These are phyloP conservation scores for Paguma larvata DNA, from an alignment of 2,797 vertebrate species.

Conservation along the genomic window DNA sequence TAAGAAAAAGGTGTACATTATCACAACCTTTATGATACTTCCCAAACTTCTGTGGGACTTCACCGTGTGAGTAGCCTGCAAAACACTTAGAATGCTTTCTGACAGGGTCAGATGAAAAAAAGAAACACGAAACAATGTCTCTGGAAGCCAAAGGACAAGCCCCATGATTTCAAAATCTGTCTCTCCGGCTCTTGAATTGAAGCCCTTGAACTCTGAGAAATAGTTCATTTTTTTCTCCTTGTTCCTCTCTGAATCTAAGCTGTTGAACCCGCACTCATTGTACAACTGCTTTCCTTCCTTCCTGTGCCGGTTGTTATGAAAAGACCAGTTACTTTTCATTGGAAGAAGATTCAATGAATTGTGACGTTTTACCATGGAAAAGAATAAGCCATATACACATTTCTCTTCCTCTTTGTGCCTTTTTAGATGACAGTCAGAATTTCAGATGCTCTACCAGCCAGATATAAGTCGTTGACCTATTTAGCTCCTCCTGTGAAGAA, in stretches of 20 bases:
- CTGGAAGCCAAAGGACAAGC: slow-evolving; percentile 34
- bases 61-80: slow-evolving; percentile 34
- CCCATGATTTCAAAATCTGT: slow-evolving; percentile 42
- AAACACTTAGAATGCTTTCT: slow-evolving; percentile 56
- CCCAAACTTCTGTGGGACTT: slow-evolving; percentile 68
- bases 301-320: slow-evolving; percentile 21
- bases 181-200: slow-evolving; percentile 29
- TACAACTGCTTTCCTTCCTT: neutral
- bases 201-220: slow-evolving; percentile 30
- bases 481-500: neutral
- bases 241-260: slow-evolving; percentile 8
- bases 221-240: slow-evolving; percentile 47
- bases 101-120: slow-evolving; percentile 27
- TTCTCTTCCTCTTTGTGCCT: neutral
- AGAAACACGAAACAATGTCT: neutral
- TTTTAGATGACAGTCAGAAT: neutral
- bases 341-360: slow-evolving; percentile 15
- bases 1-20: slow-evolving; percentile 65
- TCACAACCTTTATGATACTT: slow-evolving; percentile 62
- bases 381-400: neutral
- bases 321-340: neutral
- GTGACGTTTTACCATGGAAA: neutral
- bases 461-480: neutral
- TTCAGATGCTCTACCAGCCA: neutral
- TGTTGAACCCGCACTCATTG: neutral